Evolutionary conservation across 92 coral and sea anemone genomes (phyloP).

Genomic region (Chrysogorgia sp.): DNA sequence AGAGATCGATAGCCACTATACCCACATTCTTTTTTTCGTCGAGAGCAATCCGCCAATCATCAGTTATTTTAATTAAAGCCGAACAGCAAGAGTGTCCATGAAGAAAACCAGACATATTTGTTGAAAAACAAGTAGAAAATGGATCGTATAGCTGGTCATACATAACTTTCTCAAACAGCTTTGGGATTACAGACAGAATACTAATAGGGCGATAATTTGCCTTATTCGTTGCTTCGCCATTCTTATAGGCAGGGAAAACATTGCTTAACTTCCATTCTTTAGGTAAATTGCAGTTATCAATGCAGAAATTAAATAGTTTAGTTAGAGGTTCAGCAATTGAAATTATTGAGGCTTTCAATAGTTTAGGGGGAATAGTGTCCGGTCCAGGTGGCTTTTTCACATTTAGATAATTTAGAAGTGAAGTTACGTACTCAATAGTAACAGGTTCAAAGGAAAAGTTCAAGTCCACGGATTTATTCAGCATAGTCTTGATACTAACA

Average conservation of each 20-base stretch:
- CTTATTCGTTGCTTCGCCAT: constrained; percentile 33
- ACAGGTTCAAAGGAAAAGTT: neutral
- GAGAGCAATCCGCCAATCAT: constrained; percentile 46
- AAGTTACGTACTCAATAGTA: neutral
- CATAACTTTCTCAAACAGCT: constrained; percentile 45
- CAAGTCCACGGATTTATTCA: neutral
- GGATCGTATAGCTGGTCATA: constrained; percentile 38
- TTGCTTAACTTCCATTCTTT: constrained; percentile 41
- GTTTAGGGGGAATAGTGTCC: constrained; percentile 13
- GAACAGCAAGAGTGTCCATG: constrained; percentile 16
- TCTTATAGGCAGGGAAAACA: constrained; percentile 44
- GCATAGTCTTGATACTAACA: neutral
- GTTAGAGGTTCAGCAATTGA: constrained; percentile 44
- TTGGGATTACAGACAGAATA: constrained; percentile 31
- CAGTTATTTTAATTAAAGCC: constrained; percentile 22
- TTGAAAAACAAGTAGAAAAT: constrained; percentile 27
- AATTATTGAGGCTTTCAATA: constrained; percentile 33
- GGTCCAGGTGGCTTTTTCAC: constrained; percentile 15
- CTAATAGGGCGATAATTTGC: constrained; percentile 40
- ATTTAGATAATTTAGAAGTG: neutral
- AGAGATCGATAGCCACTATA: no score
- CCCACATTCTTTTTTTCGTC: constrained; percentile 52
- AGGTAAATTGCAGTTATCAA: constrained; percentile 19
- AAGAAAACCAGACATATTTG: constrained; percentile 52
- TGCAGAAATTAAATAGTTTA: constrained; percentile 36